Percentiles rank a stretch among this genome's conserved stretches.
Evolutionary conservation across 1,140 invertebrate genomes (phyloP).

Genomic region (Rhopalosiphum padi): DNA sequence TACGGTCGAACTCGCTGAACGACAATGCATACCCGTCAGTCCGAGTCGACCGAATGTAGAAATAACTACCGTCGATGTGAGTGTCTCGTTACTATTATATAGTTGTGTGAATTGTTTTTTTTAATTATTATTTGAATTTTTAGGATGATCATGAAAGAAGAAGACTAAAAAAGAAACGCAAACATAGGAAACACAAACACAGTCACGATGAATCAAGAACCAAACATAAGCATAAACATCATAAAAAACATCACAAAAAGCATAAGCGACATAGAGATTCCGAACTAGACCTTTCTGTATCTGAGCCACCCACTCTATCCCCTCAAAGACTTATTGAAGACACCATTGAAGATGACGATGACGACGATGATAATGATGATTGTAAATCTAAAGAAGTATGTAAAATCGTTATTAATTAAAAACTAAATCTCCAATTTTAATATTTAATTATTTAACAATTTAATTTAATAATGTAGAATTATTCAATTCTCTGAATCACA

Average conservation of each 20-base stretch:
- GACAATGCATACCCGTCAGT: conserved; percentile 47
- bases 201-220: conserved; percentile 38
- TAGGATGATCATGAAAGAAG: conserved; percentile 45
- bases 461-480: background rate
- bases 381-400: conserved; percentile 38
- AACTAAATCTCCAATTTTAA: background rate
- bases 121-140: background rate
- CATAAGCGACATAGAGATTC: conserved; percentile 23
- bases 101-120: background rate
- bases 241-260: conserved; percentile 55
- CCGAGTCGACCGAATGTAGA: conserved; percentile 54
- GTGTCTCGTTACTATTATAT: conserved; percentile 23
- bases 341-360: background rate
- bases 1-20: conserved; percentile 53
- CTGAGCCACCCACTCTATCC: conserved; percentile 12
- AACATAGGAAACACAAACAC: conserved; percentile 52
- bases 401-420: background rate
- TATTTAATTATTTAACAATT: background rate
- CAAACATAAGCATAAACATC: conserved; percentile 53
- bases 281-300: background rate
- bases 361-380: background rate
- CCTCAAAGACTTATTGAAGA: background rate
- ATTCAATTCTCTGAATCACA: background rate
- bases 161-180: conserved; percentile 52
- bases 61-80: conserved; percentile 45